Evolutionary conservation across 2,888 invertebrate genomes (phyloP), one percentile per base, ranked within the genome.

Genomic region (Pseudolycoriella hygida): DNA sequence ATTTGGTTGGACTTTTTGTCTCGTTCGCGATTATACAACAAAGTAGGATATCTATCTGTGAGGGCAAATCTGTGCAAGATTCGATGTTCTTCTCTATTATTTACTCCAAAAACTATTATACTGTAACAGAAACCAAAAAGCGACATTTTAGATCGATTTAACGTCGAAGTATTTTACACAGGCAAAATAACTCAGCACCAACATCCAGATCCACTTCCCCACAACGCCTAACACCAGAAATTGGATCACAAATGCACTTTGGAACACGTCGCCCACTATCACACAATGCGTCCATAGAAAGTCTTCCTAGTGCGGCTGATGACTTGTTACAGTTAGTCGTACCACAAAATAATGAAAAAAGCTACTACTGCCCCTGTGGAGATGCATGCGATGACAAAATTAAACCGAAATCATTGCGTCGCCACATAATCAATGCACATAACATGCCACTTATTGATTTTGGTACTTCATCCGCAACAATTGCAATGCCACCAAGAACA

Each of bases 381-480:
- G 48, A 46, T 17, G 39, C 42, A 34, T 53, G 51, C 38, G 42
- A 44, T 15, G 44, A 49, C 34, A 53, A 50, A 45, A 48, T 51
- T 43, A 49, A 48, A 54, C 55, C 48, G 46, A 51, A 51, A 46
- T 46, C 50, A 40, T 47, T 58, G 40, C 51, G 52, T 44, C 50
- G 52, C 11, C 56, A 57, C 49, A 49, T 56, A 47, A 56, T 50
- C 51, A 52, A 51, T 46, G 49, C 50, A 46, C 57, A 57, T 49
- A 49, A 53, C 46, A 48, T 49, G 45, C 55, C 56, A 45, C 53
- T 55, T 46, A 50, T 56, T 45, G 53, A 52, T 46, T 56, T 53
- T 49, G 54, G 53, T 17, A 48, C 47, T 25, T 51, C 53, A 30
- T 51, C 53, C 39, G 53, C 53, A 39, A 53, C 54, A 47, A 49